A percentile compares a stretch with the other conserved stretches of the same genome.
Conservation (phyloP, 92 coral and sea anemone species). For the Palythoa caribaeorum region DNA sequence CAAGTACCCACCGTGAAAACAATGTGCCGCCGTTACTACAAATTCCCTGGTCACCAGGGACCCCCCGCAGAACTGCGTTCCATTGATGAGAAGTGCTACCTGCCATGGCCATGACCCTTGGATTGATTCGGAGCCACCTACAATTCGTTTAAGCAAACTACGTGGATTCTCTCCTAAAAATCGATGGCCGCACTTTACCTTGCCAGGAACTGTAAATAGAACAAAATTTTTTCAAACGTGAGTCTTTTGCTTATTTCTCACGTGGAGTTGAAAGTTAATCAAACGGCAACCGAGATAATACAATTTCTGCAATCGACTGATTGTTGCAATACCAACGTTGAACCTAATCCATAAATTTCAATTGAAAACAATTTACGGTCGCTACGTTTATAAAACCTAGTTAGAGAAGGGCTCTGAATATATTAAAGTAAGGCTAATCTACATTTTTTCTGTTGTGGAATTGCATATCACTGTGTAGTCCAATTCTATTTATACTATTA, state of each 20-base stretch:
- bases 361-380: too few relatives aligned
- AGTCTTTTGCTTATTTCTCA: neutral
- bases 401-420: too few relatives aligned
- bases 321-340: too few relatives aligned
- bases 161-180: neutral
- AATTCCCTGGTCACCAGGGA: constrained; percentile 76
- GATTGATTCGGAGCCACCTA: constrained; percentile 76
- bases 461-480: too few relatives aligned
- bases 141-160: constrained; percentile 71
- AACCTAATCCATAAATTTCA: too few relatives aligned
- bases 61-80: constrained; percentile 86
- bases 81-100: constrained; percentile 77
- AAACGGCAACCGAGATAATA: neutral
- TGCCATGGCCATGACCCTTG: constrained; percentile 98
- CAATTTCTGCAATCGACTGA: neutral
- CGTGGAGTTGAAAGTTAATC: neutral
- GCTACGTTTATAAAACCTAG: too few relatives aligned
- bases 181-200: constrained; percentile 12
- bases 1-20: constrained; percentile 84
- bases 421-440: too few relatives aligned
- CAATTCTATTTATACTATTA: too few relatives aligned
- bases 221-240: neutral
- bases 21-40: constrained; percentile 92
- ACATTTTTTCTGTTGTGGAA: too few relatives aligned
- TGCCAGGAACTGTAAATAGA: constrained; percentile 1